Evolutionary conservation across 2,888 invertebrate species (phyloP).

Genomic region (Folsomia candida): DNA sequence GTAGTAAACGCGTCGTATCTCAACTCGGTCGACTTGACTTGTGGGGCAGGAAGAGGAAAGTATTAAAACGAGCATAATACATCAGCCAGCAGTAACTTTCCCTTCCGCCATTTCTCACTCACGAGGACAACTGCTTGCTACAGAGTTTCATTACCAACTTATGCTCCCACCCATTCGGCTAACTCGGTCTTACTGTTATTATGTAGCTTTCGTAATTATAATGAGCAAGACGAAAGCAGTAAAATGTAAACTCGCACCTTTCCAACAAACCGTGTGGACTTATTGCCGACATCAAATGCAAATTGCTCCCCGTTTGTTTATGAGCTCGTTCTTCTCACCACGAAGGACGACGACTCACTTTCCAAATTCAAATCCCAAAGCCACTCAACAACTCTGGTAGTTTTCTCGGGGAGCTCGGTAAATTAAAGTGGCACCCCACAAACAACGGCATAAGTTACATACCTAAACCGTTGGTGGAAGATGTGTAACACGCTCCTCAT

Average conservation of each 20-base stretch:
- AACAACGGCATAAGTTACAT: too few relatives aligned
- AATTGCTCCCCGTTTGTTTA: conserved; percentile 2
- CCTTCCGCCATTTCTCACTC: background rate
- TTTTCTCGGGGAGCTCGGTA: too few relatives aligned
- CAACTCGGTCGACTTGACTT: too few relatives aligned
- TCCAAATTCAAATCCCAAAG: background rate
- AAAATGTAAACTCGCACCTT: conserved; percentile 1
- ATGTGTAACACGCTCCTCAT: too few relatives aligned
- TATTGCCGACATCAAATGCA: conserved; percentile 11
- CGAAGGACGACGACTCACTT: too few relatives aligned
- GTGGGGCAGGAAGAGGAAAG: too few relatives aligned
- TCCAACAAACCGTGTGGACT: background rate
- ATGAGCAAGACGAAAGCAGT: background rate
- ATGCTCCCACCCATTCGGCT: background rate
- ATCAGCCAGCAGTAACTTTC: conserved; percentile 10
- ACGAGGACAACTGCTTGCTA: too few relatives aligned
- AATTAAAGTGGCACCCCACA: background rate
- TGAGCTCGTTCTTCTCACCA: background rate
- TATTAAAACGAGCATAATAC: background rate
- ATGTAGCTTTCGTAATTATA: background rate
- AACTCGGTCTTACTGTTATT: background rate
- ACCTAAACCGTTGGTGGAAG: too few relatives aligned
- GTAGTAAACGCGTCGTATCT: too few relatives aligned
- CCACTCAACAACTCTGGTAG: background rate
- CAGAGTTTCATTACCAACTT: background rate